Evolutionary conservation across 2,113 vertebrate genomes (phyloP), one percentile per base, ranked within the genome.

Genomic region (Sigmodon hispidus): DNA sequence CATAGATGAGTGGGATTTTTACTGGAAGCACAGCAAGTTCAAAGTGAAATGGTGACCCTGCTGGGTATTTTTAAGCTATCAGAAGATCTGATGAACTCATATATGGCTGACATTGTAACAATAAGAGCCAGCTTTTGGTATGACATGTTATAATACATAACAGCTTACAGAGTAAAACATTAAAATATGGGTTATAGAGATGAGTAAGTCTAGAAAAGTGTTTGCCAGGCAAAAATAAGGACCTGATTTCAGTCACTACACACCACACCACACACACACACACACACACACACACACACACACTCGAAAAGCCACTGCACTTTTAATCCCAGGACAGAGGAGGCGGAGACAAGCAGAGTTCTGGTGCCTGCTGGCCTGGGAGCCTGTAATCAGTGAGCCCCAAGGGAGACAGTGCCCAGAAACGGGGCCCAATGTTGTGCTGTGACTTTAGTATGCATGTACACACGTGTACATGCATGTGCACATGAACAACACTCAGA

Each of bases 61-160:
- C 87, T 92, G 92, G 95, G 21, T 96, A 79, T 79, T 48, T 95
- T 97, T 85, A 96, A 94, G 61, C 85, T 79, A 75, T 63, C 7
- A 43, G 79, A 61, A 52, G 50, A 61, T 67, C 45, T 34, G 21
- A 1, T 52, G 73, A 83, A 50, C 31, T 65, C 87, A 79, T 24
- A 11, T 6, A 36, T 61, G 73, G 59, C 83, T 67, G 57, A 73
- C 86, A 45, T 43, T 34, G 10, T 72, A 43, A 67, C 89, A 92
- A 69, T 8, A 24, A 93, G 87, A 73, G 77, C 67, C 22, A 50
- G 48, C 73, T 31, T 77, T 90, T 86, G 79, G 87, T 34, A 36
- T 67, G 52, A 87, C 29, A 89, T 21, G 59, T 95, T 93, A 29
- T 48, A 72, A 75, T 83, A n/a, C 94, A 94, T 65, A 95, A 52